Evolutionary conservation across 2,888 invertebrate species (phyloP), one percentile per base, ranked within the genome.

Genomic region (Conistra vaccinii): DNA sequence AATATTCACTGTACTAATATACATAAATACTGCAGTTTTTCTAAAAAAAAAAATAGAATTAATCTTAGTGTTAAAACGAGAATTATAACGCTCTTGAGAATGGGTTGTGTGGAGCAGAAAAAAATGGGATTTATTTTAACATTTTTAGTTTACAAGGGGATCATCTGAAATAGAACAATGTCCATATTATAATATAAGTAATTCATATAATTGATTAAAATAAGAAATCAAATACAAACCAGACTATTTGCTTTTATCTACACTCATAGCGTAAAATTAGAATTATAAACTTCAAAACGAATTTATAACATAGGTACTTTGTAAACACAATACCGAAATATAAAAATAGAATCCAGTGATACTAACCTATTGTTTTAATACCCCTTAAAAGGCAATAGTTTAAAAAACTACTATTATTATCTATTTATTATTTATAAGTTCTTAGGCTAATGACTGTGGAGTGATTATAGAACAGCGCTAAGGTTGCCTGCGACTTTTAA

Each of bases 1-100:
- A 60, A 74, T 61, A 45, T n/a, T 55, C 17, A 57, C n/a, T n/a
- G n/a, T n/a, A n/a, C n/a, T n/a, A n/a, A 53, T 32, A 32, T 17
- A 14, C 10, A 60, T n/a, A 35, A 51, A 14, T n/a, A 32, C 51
- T 17, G 42, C 2, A 58, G 32, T 14, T 39, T 23, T 35, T 51
- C 2, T 14, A 10, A 17, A 66, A 51, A 51, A 0, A 17, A n/a
- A n/a, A n/a, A n/a, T 51, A 0, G 0, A 32, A 63, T 26, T 26
- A n/a, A 12, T n/a, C 26, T 26, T 39, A 48, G 14, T 45, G 3
- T 29, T 14, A 65, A 65, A 65, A 0, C 14, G 17, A 65, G 5
- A 32, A 63, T 63, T 63, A 6, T 45, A 12, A 29, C 23, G 12
- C 10, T 51, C 12, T 26, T 26, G n/a, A 35, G 45, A 26, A n/a